phyloP scores from a whole-genome alignment of 1,140 invertebrate genomes.

The Drosophila serrata region DNA sequence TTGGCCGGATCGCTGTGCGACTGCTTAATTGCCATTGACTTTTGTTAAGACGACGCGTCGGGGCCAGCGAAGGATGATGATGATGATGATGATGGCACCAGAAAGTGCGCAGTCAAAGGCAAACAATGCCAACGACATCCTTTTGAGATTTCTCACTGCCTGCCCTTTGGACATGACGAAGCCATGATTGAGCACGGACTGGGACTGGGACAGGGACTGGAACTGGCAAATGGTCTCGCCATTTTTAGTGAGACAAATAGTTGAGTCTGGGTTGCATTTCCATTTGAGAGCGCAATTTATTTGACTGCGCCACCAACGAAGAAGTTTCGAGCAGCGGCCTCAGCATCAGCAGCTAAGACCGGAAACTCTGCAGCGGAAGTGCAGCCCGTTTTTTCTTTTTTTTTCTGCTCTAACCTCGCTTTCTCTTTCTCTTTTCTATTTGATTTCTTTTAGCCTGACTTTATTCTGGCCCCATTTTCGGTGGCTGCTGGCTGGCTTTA shows the following conservation, averaged over 20 bases:
- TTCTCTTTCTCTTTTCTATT: slow-evolving; percentile 42
- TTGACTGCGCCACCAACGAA: slow-evolving; percentile 72
- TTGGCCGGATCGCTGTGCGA: slow-evolving; percentile 53
- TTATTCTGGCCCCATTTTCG: slow-evolving; percentile 63
- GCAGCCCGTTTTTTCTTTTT: slow-evolving; percentile 56
- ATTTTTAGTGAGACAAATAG: slow-evolving; percentile 75
- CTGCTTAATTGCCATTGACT: slow-evolving; percentile 77
- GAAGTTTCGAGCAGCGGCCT: slow-evolving; percentile 62
- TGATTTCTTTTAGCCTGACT: slow-evolving; percentile 58
- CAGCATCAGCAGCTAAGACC: slow-evolving; percentile 37
- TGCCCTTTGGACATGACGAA: slow-evolving; percentile 69
- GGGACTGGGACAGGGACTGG: slow-evolving; percentile 17
- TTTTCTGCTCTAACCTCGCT: neutral
- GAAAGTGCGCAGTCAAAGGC: slow-evolving; percentile 70
- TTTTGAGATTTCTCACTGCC: slow-evolving; percentile 69
- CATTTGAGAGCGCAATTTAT: slow-evolving; percentile 77
- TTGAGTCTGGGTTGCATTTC: slow-evolving; percentile 69
- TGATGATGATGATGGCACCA: slow-evolving; percentile 50
- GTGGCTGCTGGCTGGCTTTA: slow-evolving; percentile 58
- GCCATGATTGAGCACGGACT: slow-evolving; percentile 52
- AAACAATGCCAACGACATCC: slow-evolving; percentile 72
- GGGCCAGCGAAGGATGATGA: slow-evolving; percentile 40
- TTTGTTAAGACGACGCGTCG: slow-evolving; percentile 65
- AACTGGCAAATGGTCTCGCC: slow-evolving; percentile 68
- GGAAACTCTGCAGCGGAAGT: slow-evolving; percentile 75